These are phyloP conservation scores for Anoura caudifer DNA, from an alignment of 2,113 vertebrate species.

Conservation along the genomic window DNA sequence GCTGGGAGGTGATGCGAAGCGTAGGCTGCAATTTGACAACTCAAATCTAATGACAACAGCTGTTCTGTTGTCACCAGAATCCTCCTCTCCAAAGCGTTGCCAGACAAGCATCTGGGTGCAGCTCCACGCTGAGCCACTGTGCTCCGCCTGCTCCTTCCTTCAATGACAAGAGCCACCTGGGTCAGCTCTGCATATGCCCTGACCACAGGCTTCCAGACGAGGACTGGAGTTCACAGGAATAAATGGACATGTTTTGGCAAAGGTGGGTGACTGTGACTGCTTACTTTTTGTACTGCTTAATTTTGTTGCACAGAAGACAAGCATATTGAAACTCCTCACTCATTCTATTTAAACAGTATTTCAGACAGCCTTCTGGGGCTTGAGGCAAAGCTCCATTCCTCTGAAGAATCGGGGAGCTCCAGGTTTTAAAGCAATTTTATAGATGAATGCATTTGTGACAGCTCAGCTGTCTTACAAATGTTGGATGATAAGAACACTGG, in stretches of 20 bases:
- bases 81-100: no score
- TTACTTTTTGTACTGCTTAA: background rate
- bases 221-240: background rate
- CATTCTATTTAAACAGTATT: background rate
- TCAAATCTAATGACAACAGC: background rate
- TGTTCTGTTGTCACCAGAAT: background rate
- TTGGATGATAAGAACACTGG: background rate
- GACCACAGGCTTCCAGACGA: no score
- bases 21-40: background rate
- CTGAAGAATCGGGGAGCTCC: background rate
- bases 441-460: background rate
- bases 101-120: accelerated
- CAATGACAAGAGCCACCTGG: accelerated
- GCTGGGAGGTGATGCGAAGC: background rate
- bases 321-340: background rate
- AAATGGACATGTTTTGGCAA: background rate
- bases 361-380: background rate
- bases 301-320: background rate
- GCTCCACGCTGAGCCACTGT: accelerated
- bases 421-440: background rate
- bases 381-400: background rate
- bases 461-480: background rate
- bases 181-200: background rate
- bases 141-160: background rate
- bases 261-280: background rate